Percentiles rank a stretch among this genome's conserved stretches.
Evolutionary conservation across 2,888 invertebrate genomes (phyloP).

Genomic region (Pammene aurita): DNA sequence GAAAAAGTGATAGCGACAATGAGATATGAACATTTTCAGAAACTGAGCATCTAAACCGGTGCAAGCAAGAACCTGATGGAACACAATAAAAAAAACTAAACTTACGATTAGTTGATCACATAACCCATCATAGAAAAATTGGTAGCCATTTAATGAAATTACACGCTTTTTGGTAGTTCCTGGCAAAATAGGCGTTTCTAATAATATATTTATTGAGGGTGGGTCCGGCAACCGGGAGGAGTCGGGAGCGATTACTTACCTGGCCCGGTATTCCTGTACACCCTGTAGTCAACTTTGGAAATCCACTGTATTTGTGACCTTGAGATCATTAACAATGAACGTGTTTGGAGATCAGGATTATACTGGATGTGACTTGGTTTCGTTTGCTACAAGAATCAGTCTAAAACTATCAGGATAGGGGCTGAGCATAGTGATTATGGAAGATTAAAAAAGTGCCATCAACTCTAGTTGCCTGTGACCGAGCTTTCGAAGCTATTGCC

Average conservation of each 20-base stretch:
- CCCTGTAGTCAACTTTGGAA: neutral
- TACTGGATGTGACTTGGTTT: neutral
- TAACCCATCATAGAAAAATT: slow-evolving; percentile 65
- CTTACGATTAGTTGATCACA: slow-evolving; percentile 33
- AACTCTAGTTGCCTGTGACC: neutral
- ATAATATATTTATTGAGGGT: slow-evolving; percentile 61
- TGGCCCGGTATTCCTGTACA: slow-evolving; percentile 3
- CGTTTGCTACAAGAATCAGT: neutral
- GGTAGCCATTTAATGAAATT: slow-evolving; percentile 71
- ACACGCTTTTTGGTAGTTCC: slow-evolving; percentile 64
- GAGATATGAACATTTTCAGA: no score
- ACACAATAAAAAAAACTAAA: slow-evolving; percentile 2
- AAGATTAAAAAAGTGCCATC: slow-evolving; percentile 23
- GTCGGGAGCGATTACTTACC: slow-evolving; percentile 56
- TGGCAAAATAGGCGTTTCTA: slow-evolving; percentile 70
- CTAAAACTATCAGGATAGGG: slow-evolving; percentile 11
- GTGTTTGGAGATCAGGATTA: neutral
- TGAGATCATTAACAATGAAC: neutral
- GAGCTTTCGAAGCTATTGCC: neutral
- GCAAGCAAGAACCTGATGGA: neutral
- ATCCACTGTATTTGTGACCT: neutral
- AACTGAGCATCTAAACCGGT: neutral
- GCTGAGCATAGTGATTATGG: slow-evolving; percentile 20
- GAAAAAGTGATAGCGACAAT: no score
- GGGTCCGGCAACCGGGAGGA: slow-evolving; percentile 60